phyloP scores from a whole-genome alignment of 1,140 invertebrate species.

The Tetragnatha versicolor region DNA sequence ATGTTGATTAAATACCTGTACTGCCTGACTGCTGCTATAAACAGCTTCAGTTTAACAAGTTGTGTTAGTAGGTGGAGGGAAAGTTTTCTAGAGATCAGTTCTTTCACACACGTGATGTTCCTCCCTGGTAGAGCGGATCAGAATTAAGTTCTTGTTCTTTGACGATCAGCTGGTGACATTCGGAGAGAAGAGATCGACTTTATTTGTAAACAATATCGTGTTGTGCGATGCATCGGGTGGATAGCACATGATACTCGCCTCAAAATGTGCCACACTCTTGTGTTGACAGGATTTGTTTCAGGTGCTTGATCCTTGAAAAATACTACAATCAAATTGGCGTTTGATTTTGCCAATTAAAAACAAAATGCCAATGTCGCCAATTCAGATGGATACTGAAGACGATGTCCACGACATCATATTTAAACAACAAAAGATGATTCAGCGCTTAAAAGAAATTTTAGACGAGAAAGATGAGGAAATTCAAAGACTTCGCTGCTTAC shows the following conservation, averaged over 20 bases:
- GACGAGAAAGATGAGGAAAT: slow-evolving; percentile 80
- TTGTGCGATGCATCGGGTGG: no score
- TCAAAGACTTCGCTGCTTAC: slow-evolving; percentile 81
- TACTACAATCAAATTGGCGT: no score
- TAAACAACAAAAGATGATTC: slow-evolving; percentile 76
- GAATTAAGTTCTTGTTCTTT: neutral
- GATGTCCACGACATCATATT: slow-evolving; percentile 66
- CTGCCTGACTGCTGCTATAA: slow-evolving; percentile 46
- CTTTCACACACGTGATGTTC: slow-evolving; percentile 20
- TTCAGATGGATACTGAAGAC: slow-evolving; percentile 54
- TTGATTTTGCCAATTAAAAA: neutral
- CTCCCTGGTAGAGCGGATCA: neutral
- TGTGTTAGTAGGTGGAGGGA: slow-evolving; percentile 22
- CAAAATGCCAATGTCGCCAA: slow-evolving; percentile 54
- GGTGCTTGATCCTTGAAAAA: no score
- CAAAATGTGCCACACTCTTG: neutral
- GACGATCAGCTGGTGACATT: neutral
- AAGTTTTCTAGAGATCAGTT: slow-evolving; percentile 22
- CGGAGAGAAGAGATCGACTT: neutral
- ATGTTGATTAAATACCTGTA: slow-evolving; percentile 52
- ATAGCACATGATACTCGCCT: no score
- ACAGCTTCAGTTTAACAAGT: slow-evolving; percentile 47
- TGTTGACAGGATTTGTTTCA: slow-evolving; percentile 2
- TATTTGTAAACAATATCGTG: no score
- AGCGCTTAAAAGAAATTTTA: slow-evolving; percentile 73